Evolutionary conservation across 2,113 vertebrate genomes (phyloP).

Genomic region (Neoarius graeffei): DNA sequence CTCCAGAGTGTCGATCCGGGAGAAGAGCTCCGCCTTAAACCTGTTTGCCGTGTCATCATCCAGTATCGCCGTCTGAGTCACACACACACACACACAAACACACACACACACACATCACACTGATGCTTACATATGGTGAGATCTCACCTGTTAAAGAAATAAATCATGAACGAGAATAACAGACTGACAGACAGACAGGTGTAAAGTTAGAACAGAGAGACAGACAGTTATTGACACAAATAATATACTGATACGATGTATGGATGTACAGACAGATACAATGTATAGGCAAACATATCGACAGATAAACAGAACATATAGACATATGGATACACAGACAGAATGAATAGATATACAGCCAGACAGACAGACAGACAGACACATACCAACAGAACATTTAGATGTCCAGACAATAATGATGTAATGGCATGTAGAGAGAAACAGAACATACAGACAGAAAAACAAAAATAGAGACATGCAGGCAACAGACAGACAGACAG

Average conservation of each 20-base stretch:
- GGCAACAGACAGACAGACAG: neutral
- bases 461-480: no score
- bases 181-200: neutral
- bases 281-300: neutral
- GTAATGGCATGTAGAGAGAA: neutral
- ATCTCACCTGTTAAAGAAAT: neutral
- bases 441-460: neutral
- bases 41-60: slow-evolving; percentile 80
- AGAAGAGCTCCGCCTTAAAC: slow-evolving; percentile 77
- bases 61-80: slow-evolving; percentile 79
- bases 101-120: neutral
- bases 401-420: neutral
- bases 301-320: no score
- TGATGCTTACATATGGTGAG: no score
- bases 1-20: slow-evolving; percentile 70
- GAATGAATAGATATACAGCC: neutral
- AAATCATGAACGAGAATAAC: neutral
- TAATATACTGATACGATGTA: neutral
- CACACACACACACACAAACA: slow-evolving; percentile 8
- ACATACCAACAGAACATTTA: neutral
- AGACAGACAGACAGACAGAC: neutral
- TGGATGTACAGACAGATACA: neutral
- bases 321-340: neutral
- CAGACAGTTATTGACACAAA: neutral
- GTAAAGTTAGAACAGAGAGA: neutral